Evolutionary conservation across 2,888 invertebrate species (phyloP).

Genomic region (Philonicus albiceps): DNA sequence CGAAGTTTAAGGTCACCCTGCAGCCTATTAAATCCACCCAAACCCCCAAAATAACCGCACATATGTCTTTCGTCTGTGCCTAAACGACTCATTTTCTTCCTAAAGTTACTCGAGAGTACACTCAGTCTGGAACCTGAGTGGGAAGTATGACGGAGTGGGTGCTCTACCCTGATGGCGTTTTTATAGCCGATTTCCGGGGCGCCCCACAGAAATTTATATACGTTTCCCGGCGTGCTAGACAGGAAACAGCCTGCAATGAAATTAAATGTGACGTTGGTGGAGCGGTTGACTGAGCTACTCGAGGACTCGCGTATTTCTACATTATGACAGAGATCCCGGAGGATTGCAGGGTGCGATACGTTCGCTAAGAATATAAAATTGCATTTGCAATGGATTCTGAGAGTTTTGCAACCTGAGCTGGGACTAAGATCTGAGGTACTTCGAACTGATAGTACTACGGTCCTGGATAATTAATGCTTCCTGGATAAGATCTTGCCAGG

Average conservation of each 20-base stretch:
- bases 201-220: neutral
- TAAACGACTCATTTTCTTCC: neutral
- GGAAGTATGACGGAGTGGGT: neutral
- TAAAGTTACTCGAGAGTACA: neutral
- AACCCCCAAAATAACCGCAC: neutral
- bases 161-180: neutral
- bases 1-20: neutral
- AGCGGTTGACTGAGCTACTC: neutral
- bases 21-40: neutral
- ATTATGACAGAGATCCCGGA: neutral
- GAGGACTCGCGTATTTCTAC: neutral
- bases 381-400: neutral
- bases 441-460: neutral
- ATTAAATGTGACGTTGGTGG: neutral
- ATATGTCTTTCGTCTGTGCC: neutral
- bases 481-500: neutral
- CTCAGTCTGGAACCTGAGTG: neutral
- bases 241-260: neutral
- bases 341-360: neutral
- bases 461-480: neutral
- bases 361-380: neutral
- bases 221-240: neutral
- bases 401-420: neutral
- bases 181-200: neutral
- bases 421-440: neutral